These are phyloP conservation scores for Fissipunctia ypsillon DNA, from an alignment of 2,888 invertebrate species.

Conservation along the genomic window DNA sequence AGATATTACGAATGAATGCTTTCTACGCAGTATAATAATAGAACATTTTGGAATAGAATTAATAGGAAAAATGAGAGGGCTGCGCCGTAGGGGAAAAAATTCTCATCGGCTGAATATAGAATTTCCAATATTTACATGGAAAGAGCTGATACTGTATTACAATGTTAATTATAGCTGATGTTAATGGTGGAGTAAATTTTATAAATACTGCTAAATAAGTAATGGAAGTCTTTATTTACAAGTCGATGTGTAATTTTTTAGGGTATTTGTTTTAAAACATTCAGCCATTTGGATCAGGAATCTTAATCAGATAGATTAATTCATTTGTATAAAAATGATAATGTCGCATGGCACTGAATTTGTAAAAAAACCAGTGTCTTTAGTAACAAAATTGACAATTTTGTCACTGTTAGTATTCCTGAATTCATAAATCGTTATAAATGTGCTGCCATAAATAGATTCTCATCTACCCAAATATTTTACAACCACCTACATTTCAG, in stretches of 20 bases:
- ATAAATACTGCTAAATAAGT: not conserved
- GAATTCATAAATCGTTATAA: not conserved
- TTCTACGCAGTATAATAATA: not conserved
- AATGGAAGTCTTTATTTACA: not conserved
- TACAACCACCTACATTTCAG: not conserved
- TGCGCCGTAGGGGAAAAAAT: not conserved
- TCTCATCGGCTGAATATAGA: not conserved
- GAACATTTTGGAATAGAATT: not conserved
- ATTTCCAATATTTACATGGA: not conserved
- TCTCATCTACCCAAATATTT: not conserved
- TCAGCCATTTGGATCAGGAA: not conserved
- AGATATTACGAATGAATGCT: constrained; percentile 3
- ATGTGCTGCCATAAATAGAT: not conserved
- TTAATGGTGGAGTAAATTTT: not conserved
- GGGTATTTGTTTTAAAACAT: not conserved
- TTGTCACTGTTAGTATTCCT: not conserved
- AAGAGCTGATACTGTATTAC: not conserved
- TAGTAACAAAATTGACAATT: not conserved
- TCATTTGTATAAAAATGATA: not conserved
- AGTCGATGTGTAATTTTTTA: not conserved
- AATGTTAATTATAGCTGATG: not conserved
- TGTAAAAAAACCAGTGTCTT: not conserved
- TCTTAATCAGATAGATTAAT: not conserved
- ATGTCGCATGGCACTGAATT: accelerated
- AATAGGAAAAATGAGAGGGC: constrained; percentile 1